Evolutionary conservation across 2,888 invertebrate genomes (phyloP).

Genomic region (Ectemnius cavifrons): DNA sequence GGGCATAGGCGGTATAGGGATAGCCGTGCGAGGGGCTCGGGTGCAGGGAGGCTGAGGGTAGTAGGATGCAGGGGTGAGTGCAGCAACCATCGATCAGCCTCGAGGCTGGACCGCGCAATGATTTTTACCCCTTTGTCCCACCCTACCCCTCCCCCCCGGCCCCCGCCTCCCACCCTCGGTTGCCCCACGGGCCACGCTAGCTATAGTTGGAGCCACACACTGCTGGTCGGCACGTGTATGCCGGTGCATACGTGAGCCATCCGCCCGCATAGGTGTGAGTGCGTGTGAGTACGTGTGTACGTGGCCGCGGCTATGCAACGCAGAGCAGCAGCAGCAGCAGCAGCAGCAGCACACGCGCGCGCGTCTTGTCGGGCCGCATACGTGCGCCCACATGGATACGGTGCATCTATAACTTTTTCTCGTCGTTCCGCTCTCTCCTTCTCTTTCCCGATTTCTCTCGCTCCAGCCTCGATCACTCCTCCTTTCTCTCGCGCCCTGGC

Average conservation of each 20-base stretch:
- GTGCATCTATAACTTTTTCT: conserved; percentile 64
- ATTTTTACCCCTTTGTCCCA: conserved; percentile 78
- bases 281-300: conserved; percentile 20
- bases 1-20: conserved; percentile 26
- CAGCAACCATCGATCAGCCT: conserved; percentile 77
- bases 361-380: conserved; percentile 44
- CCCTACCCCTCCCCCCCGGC: conserved; percentile 47
- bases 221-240: conserved; percentile 46
- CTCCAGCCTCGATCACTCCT: conserved; percentile 1
- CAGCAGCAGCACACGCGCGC: not conserved
- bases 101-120: conserved; percentile 78
- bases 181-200: conserved; percentile 72
- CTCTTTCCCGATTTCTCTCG: conserved; percentile 54
- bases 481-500: conserved; percentile 5
- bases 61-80: conserved; percentile 66
- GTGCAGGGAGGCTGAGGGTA: conserved; percentile 53
- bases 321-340: conserved; percentile 43
- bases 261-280: conserved; percentile 2
- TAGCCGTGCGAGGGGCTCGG: conserved; percentile 48
- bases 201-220: conserved; percentile 61
- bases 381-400: conserved; percentile 48
- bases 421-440: conserved; percentile 40
- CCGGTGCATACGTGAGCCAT: conserved; percentile 47
- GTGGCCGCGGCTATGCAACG: conserved; percentile 51
- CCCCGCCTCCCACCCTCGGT: conserved; percentile 40